phyloP scores from a whole-genome alignment of 2,888 invertebrate genomes.

The Meiosimyza platycephala region DNA sequence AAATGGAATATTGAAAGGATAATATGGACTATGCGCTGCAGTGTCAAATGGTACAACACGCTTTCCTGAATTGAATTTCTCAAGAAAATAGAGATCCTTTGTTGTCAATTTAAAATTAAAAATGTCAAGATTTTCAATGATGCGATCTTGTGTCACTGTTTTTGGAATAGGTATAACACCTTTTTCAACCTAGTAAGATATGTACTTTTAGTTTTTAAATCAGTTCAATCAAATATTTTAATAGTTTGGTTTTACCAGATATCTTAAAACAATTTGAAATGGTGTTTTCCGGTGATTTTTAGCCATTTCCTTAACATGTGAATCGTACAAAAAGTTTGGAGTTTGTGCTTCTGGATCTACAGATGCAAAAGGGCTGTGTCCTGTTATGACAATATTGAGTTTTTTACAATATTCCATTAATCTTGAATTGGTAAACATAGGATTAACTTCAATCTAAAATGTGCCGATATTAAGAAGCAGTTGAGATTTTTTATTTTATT shows the following conservation, averaged over 20 bases:
- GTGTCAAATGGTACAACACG: slow-evolving; percentile 57
- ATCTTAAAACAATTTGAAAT: slow-evolving; percentile 73
- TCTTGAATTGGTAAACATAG: slow-evolving; percentile 68
- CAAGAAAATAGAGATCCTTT: slow-evolving; percentile 65
- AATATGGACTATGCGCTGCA: slow-evolving; percentile 55
- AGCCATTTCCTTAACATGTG: no score
- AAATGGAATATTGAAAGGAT: slow-evolving; percentile 55
- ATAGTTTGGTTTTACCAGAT: slow-evolving; percentile 65
- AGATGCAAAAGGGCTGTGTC: no score
- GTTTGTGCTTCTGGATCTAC: no score
- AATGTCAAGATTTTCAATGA: slow-evolving; percentile 69
- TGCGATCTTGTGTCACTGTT: slow-evolving; percentile 68
- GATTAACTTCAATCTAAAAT: no score
- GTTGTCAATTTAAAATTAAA: slow-evolving; percentile 70
- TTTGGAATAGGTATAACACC: slow-evolving; percentile 71
- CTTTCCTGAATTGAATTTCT: slow-evolving; percentile 51
- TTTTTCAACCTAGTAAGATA: slow-evolving; percentile 52
- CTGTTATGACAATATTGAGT: no score
- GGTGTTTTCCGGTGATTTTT: slow-evolving; percentile 60
- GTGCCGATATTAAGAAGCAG: no score
- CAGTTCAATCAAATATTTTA: no score
- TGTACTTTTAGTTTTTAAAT: no score
- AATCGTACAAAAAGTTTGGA: no score
- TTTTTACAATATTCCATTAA: slow-evolving; percentile 70
- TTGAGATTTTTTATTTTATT: no score